Percentiles rank a stretch among this genome's conserved stretches.
Evolutionary conservation across 2,113 vertebrate genomes (phyloP).

Genomic region (Hypocryptadius cinnamomeus): DNA sequence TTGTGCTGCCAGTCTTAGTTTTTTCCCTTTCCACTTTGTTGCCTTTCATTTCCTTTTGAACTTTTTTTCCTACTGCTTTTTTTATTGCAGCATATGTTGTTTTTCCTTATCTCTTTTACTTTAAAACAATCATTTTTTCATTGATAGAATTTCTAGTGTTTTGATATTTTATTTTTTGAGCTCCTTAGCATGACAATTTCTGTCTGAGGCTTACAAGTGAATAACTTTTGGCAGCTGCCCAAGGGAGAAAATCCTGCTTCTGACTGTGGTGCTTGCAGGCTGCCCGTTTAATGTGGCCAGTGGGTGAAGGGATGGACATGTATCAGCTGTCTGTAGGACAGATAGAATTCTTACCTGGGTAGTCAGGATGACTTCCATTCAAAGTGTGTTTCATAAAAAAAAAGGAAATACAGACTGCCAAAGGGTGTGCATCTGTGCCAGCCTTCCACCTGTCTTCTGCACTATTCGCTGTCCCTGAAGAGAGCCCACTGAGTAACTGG

Average conservation of each 20-base stretch:
- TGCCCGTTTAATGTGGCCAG: not conserved
- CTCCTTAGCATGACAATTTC: not conserved
- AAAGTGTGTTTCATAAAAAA: not conserved
- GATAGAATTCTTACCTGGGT: not conserved
- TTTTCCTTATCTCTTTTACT: not conserved
- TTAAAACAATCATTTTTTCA: not conserved
- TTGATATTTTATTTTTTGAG: not conserved
- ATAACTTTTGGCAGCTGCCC: not conserved
- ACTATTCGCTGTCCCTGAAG: not conserved
- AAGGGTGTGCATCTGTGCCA: not conserved
- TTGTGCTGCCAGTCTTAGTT: not conserved
- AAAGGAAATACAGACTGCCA: not conserved
- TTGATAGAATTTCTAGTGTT: not conserved
- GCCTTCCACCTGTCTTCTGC: not conserved
- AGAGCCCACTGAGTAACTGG: not conserved
- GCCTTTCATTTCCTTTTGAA: not conserved
- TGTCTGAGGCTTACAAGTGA: not conserved
- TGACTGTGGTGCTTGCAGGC: not conserved
- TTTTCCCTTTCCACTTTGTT: not conserved
- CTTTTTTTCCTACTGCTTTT: not conserved
- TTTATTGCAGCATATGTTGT: not conserved
- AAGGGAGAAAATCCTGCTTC: not conserved
- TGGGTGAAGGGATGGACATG: not conserved
- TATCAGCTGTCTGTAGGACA: not conserved
- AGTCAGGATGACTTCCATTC: not conserved